phyloP scores from a whole-genome alignment of 1,140 invertebrate genomes.

The Odontomachus brunneus region DNA sequence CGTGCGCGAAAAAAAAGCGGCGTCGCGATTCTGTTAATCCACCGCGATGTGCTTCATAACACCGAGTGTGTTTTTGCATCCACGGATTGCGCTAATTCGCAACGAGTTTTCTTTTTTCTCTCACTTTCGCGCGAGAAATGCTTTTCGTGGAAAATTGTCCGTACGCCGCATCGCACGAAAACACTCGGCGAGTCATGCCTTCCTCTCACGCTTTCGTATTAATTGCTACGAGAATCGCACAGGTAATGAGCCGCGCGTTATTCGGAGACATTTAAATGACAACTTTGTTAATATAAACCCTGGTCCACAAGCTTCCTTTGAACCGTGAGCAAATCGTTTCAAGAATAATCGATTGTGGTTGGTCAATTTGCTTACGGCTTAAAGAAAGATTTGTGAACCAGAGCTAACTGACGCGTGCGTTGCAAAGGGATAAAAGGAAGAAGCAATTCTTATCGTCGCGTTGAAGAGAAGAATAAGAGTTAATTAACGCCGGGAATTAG shows the following conservation, averaged over 20 bases:
- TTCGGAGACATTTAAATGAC: too few relatives aligned
- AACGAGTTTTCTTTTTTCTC: background rate
- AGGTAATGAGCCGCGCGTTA: slow-evolving; percentile 2
- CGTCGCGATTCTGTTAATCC: slow-evolving; percentile 42
- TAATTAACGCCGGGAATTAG: slow-evolving; percentile 1
- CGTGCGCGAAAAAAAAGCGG: background rate
- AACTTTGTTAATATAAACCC: background rate
- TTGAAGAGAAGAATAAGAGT: background rate
- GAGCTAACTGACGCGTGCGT: too few relatives aligned
- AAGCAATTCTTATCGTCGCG: background rate
- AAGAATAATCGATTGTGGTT: too few relatives aligned
- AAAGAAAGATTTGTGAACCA: too few relatives aligned
- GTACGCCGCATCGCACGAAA: background rate
- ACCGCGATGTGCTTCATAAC: slow-evolving; percentile 12
- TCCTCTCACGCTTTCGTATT: too few relatives aligned
- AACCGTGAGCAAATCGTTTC: too few relatives aligned
- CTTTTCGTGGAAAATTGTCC: background rate
- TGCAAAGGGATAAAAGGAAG: background rate
- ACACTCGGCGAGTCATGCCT: background rate
- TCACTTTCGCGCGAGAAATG: background rate
- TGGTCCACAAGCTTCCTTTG: too few relatives aligned
- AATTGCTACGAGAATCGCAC: background rate
- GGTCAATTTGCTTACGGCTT: too few relatives aligned
- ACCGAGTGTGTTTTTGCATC: slow-evolving; percentile 2
- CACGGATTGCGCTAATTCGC: slow-evolving; percentile 2